Evolutionary conservation across 92 coral and sea anemone genomes (phyloP), one percentile per base, ranked within the genome.

Genomic region (Siderastrea siderea): DNA sequence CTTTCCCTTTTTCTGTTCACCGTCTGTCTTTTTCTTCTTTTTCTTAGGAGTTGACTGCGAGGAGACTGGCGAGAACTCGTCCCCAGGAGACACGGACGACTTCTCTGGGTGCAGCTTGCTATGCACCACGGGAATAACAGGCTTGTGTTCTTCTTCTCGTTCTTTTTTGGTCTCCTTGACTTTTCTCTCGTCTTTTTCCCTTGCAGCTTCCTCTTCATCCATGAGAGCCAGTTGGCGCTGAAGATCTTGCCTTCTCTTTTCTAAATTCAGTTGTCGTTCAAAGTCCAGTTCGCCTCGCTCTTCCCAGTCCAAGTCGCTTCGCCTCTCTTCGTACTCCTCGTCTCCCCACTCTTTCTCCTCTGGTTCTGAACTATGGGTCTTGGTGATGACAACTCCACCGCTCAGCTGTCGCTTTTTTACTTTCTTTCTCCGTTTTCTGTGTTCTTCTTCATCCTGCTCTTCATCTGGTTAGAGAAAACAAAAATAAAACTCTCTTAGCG

Each of bases 151-250:
- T 50, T 92, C 95, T 10, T 90, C 95, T 51, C 53, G 88, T 44
- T 93, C 90, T 6, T 87, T 86, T 78, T 72, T 85, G 12, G 61
- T 45, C 6, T 86, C 93, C 47, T 57, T 53, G 8, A 82, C 89
- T 54, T 94, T 93, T 68, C 90, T 90, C 14, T 85, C 91, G 17
- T 90, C 68, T 7, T 78, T 91, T 51, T 93, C 96, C 6, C 87
- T 90, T 3, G 92, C 90, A 7, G 98, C 98, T 71, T 93, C 99
- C 64, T 95, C 93, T 71, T 97, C 94, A 79, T 97, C 99, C 84
- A 97, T 97, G 76, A 94, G 90, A 3, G 98, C 99, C 59, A 97
- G 91, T 68, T 97, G 89, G 19, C 99, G 85, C 67, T 96, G 98
- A 45, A 97, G 81, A 59, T 89, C 94, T 70, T 95, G 98, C 74